Evolutionary conservation across 2,888 invertebrate species (phyloP).

Genomic region (Conomelus anceps): DNA sequence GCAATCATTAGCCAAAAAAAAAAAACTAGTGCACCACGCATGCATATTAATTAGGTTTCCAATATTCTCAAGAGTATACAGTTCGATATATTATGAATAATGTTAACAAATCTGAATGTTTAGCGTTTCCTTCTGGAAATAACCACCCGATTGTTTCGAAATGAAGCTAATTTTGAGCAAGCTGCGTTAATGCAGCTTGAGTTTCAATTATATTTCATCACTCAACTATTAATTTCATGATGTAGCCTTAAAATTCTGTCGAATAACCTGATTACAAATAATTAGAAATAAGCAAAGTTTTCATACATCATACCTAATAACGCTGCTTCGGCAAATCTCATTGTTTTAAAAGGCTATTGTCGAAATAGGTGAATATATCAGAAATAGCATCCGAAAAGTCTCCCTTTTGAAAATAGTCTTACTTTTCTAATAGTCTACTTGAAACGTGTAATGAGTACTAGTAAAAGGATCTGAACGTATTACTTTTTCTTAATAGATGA

Average conservation of each 20-base stretch:
- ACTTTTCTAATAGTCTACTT: too few relatives aligned
- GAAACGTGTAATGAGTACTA: too few relatives aligned
- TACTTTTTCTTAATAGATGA: too few relatives aligned
- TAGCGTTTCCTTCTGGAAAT: not conserved
- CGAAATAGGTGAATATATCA: not conserved
- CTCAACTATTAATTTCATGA: not conserved
- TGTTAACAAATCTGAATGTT: not conserved
- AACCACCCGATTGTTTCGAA: not conserved
- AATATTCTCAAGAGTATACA: not conserved
- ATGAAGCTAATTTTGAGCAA: not conserved
- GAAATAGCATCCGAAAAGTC: too few relatives aligned
- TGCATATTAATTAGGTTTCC: not conserved
- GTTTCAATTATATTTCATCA: not conserved
- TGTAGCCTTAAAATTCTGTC: not conserved
- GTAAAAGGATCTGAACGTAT: too few relatives aligned
- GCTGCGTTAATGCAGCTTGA: not conserved
- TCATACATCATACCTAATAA: not conserved
- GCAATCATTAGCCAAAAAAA: not conserved
- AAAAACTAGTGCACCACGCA: not conserved
- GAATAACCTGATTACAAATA: not conserved
- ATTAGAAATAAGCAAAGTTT: not conserved
- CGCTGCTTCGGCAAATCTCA: not conserved
- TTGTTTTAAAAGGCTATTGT: not conserved
- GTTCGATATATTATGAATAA: not conserved
- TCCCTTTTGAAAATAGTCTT: too few relatives aligned